Percentiles rank a stretch among this genome's conserved stretches.
phyloP scores from a whole-genome alignment of 2,888 invertebrate species.

The Helobdella robusta region DNA sequence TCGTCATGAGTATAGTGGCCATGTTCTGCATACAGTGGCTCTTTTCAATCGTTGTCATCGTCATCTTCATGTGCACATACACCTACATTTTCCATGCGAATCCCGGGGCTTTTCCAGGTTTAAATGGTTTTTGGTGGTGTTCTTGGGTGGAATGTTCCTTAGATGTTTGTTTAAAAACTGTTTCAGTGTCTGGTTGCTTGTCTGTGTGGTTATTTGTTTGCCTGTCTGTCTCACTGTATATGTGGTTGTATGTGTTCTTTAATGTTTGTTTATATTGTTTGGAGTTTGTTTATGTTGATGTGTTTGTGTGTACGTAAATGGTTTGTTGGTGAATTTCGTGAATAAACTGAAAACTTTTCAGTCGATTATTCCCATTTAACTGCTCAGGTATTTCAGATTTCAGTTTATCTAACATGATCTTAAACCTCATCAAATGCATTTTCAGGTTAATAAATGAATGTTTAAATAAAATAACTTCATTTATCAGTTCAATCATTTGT shows the following conservation, averaged over 20 bases:
- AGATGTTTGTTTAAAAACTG: no score
- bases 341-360: no score
- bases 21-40: constrained; percentile 90
- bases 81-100: constrained; percentile 87
- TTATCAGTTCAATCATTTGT: no score
- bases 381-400: no score
- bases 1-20: constrained; percentile 71
- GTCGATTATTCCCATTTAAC: no score
- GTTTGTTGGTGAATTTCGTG: no score
- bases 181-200: no score
- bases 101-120: constrained; percentile 85
- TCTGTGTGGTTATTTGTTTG: background rate
- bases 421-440: no score
- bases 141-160: background rate
- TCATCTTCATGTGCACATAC: constrained; percentile 74
- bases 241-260: background rate
- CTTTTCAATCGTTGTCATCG: constrained; percentile 74
- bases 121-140: background rate
- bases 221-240: background rate
- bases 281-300: background rate
- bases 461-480: no score
- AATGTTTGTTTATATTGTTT: background rate
- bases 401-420: no score
- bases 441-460: no score
- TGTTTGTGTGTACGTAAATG: constrained; percentile 11